Percentiles rank a stretch among this genome's conserved stretches.
Evolutionary conservation across 2,113 vertebrate species (phyloP).

Genomic region (Tautogolabrus adspersus): DNA sequence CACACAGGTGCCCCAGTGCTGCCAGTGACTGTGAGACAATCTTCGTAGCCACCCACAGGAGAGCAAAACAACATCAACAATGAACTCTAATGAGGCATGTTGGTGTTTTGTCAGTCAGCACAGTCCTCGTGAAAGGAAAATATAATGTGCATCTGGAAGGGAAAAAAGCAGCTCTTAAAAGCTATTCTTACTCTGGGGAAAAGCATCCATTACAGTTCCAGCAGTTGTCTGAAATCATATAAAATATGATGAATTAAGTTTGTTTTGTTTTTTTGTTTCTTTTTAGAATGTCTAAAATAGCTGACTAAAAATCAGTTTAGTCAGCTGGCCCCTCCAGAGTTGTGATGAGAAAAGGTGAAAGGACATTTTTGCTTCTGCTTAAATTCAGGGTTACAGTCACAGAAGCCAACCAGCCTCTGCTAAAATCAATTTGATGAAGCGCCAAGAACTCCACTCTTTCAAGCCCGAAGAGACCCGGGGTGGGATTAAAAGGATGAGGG

Average conservation of each 20-base stretch:
- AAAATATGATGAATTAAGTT: constrained; percentile 23
- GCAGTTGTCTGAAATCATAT: constrained; percentile 4
- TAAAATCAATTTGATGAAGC: constrained; percentile 64
- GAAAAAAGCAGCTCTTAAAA: constrained; percentile 30
- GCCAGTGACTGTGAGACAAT: constrained; percentile 56
- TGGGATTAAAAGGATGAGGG: constrained; percentile 37
- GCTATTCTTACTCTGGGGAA: constrained; percentile 12
- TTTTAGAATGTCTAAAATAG: constrained; percentile 10
- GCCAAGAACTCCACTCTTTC: constrained; percentile 62
- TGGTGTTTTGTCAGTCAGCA: constrained; percentile 49
- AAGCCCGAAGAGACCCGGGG: constrained; percentile 41
- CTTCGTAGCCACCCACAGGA: constrained; percentile 64
- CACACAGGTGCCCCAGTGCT: constrained; percentile 64
- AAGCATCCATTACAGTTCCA: constrained; percentile 18
- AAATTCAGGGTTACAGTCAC: constrained; percentile 21
- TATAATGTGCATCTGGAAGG: constrained; percentile 37
- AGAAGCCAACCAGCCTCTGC: constrained; percentile 31
- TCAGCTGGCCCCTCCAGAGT: constrained; percentile 16
- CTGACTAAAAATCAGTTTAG: constrained; percentile 29
- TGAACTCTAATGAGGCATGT: constrained; percentile 72
- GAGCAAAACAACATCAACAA: constrained; percentile 70
- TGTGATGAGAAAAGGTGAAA: constrained; percentile 34
- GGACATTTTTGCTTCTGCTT: constrained; percentile 46
- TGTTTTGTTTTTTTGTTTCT: neutral
- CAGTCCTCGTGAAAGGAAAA: constrained; percentile 42